Conservation (phyloP, 1,140 invertebrate species). For the Eupristina koningsbergeri region DNA sequence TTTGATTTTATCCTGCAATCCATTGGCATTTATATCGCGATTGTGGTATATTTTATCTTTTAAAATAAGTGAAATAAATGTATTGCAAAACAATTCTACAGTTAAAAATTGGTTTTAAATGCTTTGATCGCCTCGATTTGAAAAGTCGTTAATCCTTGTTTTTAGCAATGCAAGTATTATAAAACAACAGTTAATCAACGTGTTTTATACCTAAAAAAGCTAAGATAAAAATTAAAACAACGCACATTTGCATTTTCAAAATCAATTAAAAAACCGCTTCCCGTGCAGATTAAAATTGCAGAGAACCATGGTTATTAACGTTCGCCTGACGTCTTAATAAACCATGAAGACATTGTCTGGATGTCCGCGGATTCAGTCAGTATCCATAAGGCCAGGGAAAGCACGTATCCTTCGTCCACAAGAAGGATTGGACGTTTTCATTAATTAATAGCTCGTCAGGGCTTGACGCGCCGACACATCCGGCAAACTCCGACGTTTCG, state of each 20-base stretch:
- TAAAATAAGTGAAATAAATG: not conserved
- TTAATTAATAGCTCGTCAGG: conserved; percentile 70
- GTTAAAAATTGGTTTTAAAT: not conserved
- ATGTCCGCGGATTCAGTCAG: not conserved
- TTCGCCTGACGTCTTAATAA: not conserved
- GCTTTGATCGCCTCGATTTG: not conserved
- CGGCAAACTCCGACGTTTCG: conserved; percentile 68
- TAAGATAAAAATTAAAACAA: not conserved
- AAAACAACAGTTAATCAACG: not conserved
- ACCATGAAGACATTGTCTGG: not conserved
- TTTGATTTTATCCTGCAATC: not conserved
- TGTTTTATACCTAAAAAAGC: too few relatives aligned
- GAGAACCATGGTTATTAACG: not conserved
- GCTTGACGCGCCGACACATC: conserved; percentile 60
- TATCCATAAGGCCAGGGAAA: too few relatives aligned
- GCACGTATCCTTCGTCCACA: not conserved
- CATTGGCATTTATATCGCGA: not conserved
- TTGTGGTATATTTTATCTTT: not conserved
- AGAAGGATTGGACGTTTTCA: conserved; percentile 58
- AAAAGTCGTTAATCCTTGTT: not conserved
- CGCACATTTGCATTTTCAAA: too few relatives aligned
- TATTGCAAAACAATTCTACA: not conserved
- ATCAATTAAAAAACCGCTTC: too few relatives aligned
- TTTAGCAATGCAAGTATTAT: not conserved
- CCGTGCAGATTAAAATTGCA: not conserved